Evolutionary conservation across 2,113 vertebrate species (phyloP).

Genomic region (Antennarius striatus): DNA sequence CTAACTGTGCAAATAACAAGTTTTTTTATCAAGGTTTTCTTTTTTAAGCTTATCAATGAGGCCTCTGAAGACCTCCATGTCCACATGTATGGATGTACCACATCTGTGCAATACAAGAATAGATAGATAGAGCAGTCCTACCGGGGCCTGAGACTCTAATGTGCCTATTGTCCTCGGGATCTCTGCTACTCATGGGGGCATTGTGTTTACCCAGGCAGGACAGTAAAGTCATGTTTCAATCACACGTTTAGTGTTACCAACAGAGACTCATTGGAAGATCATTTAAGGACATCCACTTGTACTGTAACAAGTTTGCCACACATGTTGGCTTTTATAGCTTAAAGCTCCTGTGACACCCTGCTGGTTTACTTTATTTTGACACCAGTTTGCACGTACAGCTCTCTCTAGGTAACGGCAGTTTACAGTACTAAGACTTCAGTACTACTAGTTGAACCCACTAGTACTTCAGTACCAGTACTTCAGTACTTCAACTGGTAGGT

Average conservation of each 20-base stretch:
- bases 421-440: no score
- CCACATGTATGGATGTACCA: neutral
- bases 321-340: neutral
- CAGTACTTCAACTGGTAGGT: neutral
- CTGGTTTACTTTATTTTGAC: neutral
- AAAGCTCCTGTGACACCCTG: neutral
- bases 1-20: conserved; percentile 5
- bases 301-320: neutral
- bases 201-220: conserved; percentile 10
- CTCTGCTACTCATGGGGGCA: neutral
- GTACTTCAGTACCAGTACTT: no score
- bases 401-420: neutral
- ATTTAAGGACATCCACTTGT: neutral
- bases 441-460: no score
- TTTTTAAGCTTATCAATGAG: neutral
- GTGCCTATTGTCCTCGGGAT: neutral
- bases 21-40: conserved; percentile 36
- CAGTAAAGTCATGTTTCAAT: conserved; percentile 4
- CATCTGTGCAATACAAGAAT: neutral
- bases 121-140: neutral
- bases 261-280: neutral
- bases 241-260: conserved; percentile 13
- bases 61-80: conserved; percentile 17
- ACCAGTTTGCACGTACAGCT: neutral
- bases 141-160: neutral